phyloP scores from a whole-genome alignment of 2,888 invertebrate genomes.

The Punctoribates punctum region DNA sequence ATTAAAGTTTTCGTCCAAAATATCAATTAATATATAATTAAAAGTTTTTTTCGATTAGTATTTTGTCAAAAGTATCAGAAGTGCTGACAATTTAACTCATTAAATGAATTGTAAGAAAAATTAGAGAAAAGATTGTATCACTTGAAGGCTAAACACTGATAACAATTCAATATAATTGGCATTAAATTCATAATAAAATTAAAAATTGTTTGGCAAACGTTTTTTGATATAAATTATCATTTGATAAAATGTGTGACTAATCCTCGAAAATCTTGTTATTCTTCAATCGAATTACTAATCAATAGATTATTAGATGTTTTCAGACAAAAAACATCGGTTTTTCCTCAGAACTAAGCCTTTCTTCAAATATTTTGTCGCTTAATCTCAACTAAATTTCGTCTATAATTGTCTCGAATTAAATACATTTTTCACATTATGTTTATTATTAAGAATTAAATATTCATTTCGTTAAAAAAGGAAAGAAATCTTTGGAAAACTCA shows the following conservation, averaged over 20 bases:
- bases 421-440: no score
- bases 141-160: conserved; percentile 24
- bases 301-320: background rate
- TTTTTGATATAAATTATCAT: conserved; percentile 12
- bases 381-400: no score
- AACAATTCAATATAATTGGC: conserved; percentile 17
- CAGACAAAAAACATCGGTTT: background rate
- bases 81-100: conserved; percentile 12
- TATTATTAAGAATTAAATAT: no score
- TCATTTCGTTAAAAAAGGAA: no score
- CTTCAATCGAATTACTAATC: conserved; percentile 1
- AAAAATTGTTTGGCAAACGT: conserved; percentile 23
- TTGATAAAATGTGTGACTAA: background rate
- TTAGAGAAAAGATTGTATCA: conserved; percentile 7
- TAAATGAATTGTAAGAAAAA: background rate
- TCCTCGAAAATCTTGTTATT: background rate
- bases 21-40: background rate
- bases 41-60: background rate
- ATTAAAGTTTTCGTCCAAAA: background rate
- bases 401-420: no score
- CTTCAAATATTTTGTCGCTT: no score
- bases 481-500: no score
- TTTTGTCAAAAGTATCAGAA: background rate
- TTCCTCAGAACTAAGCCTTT: background rate
- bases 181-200: conserved; percentile 12